Evolutionary conservation across 2,797 vertebrate species (phyloP).

Genomic region (Megalops cyprinoides): DNA sequence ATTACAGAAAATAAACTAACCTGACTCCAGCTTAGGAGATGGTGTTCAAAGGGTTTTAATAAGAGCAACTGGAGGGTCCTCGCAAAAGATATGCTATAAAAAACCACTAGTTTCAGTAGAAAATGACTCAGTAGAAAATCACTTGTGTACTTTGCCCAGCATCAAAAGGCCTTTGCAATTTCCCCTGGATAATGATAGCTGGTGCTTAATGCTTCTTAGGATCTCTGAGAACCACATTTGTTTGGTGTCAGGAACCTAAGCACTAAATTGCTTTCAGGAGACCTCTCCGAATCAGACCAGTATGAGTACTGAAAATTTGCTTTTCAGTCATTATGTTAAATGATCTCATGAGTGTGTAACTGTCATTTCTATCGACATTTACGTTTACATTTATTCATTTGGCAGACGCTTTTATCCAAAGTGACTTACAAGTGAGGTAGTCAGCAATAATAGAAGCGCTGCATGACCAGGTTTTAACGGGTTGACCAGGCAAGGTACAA

Average conservation of each 20-base stretch:
- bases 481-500: too few relatives aligned
- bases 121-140: slow-evolving; percentile 24
- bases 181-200: background rate
- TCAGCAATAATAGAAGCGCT: too few relatives aligned
- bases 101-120: background rate
- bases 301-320: background rate
- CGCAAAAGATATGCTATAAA: background rate
- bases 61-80: background rate
- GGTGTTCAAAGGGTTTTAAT: background rate
- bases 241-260: background rate
- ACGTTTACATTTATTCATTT: too few relatives aligned
- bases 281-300: background rate
- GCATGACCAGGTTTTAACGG: too few relatives aligned
- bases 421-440: too few relatives aligned
- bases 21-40: background rate
- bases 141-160: slow-evolving; percentile 11
- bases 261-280: background rate
- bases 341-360: too few relatives aligned
- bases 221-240: background rate
- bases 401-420: too few relatives aligned
- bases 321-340: background rate
- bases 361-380: too few relatives aligned
- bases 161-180: slow-evolving; percentile 16
- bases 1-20: background rate
- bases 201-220: background rate